Evolutionary conservation across 2,113 vertebrate species (phyloP).

Genomic region (Austrofundulus limnaeus): DNA sequence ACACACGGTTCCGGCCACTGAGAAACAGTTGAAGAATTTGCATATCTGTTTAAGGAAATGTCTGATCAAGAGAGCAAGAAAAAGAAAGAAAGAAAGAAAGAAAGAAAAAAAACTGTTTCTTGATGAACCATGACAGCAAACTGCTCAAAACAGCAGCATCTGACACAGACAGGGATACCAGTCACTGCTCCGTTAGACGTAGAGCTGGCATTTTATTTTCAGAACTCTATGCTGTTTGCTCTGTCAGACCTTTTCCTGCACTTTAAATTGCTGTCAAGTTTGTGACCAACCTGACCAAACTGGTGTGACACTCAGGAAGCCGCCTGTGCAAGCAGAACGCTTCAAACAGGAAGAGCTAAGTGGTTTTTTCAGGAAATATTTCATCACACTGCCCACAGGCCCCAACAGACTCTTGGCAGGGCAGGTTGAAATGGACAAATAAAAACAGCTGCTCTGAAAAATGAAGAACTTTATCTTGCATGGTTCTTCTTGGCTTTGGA

Average conservation of each 20-base stretch:
- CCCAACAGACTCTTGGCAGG: conserved; percentile 5
- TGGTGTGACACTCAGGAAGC: conserved; percentile 52
- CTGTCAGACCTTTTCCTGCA: neutral
- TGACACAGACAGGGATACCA: conserved; percentile 7
- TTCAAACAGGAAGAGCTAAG: conserved; percentile 59
- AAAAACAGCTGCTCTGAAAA: conserved; percentile 19
- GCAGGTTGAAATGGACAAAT: neutral
- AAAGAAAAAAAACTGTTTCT: neutral
- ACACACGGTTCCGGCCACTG: neutral
- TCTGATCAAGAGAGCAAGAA: neutral
- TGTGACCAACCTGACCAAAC: conserved; percentile 6
- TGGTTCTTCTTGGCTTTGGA: neutral
- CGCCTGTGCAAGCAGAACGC: conserved; percentile 1
- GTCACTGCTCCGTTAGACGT: neutral
- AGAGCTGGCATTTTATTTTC: neutral
- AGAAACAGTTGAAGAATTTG: conserved; percentile 7
- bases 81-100: no score
- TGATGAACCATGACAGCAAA: neutral
- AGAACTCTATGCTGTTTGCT: neutral
- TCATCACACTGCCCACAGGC: conserved; percentile 33
- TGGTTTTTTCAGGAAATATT: conserved; percentile 52
- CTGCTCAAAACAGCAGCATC: neutral
- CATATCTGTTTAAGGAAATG: neutral
- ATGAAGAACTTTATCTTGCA: conserved; percentile 1
- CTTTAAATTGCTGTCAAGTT: conserved; percentile 14